phyloP scores from a whole-genome alignment of 1,140 invertebrate genomes.

The Monochamus saltuarius region DNA sequence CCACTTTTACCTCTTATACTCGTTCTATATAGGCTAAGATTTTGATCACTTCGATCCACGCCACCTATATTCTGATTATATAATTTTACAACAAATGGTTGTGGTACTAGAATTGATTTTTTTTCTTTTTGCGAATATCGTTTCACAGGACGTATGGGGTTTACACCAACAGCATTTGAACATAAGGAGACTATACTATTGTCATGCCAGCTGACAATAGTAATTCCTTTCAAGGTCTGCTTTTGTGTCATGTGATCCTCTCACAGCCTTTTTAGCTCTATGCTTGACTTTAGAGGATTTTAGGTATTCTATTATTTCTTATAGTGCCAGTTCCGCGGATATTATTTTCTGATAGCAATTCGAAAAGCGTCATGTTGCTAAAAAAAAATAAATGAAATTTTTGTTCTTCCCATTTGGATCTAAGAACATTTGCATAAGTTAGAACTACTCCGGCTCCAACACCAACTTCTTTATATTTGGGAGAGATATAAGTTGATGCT shows the following conservation, averaged over 20 bases:
- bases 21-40: constrained; percentile 39
- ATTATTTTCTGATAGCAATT: too few species aligned
- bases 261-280: constrained; percentile 15
- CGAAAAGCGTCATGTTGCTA: too few species aligned
- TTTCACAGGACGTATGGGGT: constrained; percentile 26
- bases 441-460: too few species aligned
- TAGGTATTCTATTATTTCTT: constrained; percentile 24
- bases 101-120: constrained; percentile 33
- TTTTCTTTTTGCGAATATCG: constrained; percentile 31
- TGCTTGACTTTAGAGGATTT: constrained; percentile 17
- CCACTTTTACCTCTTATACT: constrained; percentile 47
- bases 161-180: constrained; percentile 27
- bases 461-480: too few species aligned
- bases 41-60: constrained; percentile 44
- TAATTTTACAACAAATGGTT: constrained; percentile 35
- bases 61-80: constrained; percentile 43
- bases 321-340: constrained; percentile 30
- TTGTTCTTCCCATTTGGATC: too few species aligned
- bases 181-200: constrained; percentile 33
- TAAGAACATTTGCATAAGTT: too few species aligned
- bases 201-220: constrained; percentile 34
- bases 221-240: constrained; percentile 22
- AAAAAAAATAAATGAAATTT: too few species aligned
- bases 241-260: constrained; percentile 11
- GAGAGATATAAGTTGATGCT: too few species aligned